Conservation (phyloP, 2,113 vertebrate species). For the Tychaedon coryphoeus region DNA sequence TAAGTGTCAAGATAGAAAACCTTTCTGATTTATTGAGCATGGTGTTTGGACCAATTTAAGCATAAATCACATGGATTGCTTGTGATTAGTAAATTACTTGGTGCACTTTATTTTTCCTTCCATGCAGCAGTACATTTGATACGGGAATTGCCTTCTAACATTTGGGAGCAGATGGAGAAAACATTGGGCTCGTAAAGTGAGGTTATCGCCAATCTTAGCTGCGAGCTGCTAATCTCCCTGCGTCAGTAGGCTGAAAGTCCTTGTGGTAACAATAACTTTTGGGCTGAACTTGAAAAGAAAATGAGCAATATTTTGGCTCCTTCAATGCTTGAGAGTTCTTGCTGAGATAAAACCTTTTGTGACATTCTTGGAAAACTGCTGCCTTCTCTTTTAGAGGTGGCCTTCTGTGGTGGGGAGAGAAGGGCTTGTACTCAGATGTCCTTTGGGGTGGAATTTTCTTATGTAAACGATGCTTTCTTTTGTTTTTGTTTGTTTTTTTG, state of each 20-base stretch:
- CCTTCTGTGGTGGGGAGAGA: not conserved
- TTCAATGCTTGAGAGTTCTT: not conserved
- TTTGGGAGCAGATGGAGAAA: not conserved
- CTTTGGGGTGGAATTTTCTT: constrained; percentile 23
- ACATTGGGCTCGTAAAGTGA: not conserved
- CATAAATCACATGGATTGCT: constrained; percentile 21
- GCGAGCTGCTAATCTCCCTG: not conserved
- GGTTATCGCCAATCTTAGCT: not conserved
- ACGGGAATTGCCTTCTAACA: not conserved
- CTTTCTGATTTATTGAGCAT: not conserved
- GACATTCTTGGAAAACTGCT: not conserved
- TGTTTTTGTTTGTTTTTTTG: not conserved
- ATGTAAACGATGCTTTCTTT: not conserved
- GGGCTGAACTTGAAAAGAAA: constrained; percentile 6
- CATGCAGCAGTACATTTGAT: not conserved
- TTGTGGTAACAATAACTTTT: not conserved
- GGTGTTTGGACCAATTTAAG: not conserved
- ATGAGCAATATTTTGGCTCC: constrained; percentile 17
- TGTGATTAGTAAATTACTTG: constrained; percentile 1
- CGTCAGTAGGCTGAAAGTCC: not conserved
- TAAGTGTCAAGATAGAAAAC: not conserved
- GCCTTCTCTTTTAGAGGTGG: not conserved
- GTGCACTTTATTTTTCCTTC: not conserved
- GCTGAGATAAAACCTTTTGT: constrained; percentile 20
- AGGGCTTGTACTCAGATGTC: not conserved